Evolutionary conservation across 2,797 vertebrate genomes (phyloP).

Genomic region (Myripristis jacobus): DNA sequence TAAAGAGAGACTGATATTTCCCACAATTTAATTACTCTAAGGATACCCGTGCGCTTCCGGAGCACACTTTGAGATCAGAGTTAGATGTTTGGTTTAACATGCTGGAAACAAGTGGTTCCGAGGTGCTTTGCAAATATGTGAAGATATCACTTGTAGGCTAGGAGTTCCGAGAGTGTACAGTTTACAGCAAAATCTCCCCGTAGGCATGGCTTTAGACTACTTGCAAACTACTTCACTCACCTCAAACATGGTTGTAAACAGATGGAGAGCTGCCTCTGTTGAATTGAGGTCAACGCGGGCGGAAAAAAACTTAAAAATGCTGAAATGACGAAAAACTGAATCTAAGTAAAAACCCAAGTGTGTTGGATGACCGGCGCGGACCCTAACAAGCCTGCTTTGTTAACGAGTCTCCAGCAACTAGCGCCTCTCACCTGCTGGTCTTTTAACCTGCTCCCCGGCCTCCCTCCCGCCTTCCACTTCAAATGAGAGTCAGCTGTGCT

Average conservation of each 20-base stretch:
- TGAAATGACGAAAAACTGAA: neutral
- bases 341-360: neutral
- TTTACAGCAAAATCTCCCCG: too few relatives aligned
- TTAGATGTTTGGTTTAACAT: too few relatives aligned
- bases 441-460: conserved; percentile 56
- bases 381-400: neutral
- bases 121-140: too few relatives aligned
- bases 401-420: conserved; percentile 6
- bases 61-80: too few relatives aligned
- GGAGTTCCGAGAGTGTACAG: too few relatives aligned
- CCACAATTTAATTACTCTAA: too few relatives aligned
- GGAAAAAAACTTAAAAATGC: neutral
- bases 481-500: conserved; percentile 78
- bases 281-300: neutral
- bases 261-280: neutral
- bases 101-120: too few relatives aligned
- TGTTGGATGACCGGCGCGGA: neutral
- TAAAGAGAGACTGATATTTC: too few relatives aligned
- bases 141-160: too few relatives aligned
- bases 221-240: conserved; percentile 52
- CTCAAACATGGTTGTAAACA: conserved; percentile 70
- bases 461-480: conserved; percentile 61
- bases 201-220: too few relatives aligned
- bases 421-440: fast-evolving
- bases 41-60: too few relatives aligned